Conservation (phyloP, 2,888 invertebrate species). For the Deilephila elpenor region DNA sequence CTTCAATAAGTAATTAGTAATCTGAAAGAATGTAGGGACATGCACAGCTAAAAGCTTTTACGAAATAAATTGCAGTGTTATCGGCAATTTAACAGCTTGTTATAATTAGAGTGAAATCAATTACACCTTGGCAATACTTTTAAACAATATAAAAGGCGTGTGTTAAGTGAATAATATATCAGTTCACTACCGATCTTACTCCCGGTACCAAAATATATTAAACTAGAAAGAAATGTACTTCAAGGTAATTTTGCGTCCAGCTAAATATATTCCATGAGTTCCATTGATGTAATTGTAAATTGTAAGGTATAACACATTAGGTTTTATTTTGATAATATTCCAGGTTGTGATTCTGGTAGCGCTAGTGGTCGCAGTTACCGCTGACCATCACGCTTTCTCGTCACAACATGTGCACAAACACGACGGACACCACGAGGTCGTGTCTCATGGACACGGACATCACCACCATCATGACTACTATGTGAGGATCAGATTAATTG, state of each 20-base stretch:
- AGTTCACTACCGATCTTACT: conserved; percentile 27
- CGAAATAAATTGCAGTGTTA: conserved; percentile 15
- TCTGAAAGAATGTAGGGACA: not conserved
- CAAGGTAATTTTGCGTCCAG: conserved; percentile 12
- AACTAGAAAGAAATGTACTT: conserved; percentile 20
- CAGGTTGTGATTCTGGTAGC: conserved; percentile 35
- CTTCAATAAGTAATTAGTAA: not conserved
- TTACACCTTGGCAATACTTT: conserved; percentile 54
- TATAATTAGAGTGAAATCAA: conserved; percentile 28
- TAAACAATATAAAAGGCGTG: conserved; percentile 35
- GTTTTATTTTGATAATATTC: not conserved
- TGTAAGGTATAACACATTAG: not conserved
- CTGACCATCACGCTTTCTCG: conserved; percentile 47
- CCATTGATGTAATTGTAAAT: too few relatives aligned
- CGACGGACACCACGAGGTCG: conserved; percentile 47
- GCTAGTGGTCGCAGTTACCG: conserved; percentile 38
- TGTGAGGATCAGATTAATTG: conserved; percentile 37
- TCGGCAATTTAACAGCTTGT: conserved; percentile 13
- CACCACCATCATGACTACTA: conserved; percentile 45
- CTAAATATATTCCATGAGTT: not conserved
- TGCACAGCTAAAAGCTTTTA: not conserved
- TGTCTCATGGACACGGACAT: conserved; percentile 36
- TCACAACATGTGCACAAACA: conserved; percentile 52
- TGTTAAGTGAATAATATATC: conserved; percentile 31
- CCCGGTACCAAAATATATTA: not conserved